Conservation (phyloP, 2,888 invertebrate species). For the Lacanobia oleracea region DNA sequence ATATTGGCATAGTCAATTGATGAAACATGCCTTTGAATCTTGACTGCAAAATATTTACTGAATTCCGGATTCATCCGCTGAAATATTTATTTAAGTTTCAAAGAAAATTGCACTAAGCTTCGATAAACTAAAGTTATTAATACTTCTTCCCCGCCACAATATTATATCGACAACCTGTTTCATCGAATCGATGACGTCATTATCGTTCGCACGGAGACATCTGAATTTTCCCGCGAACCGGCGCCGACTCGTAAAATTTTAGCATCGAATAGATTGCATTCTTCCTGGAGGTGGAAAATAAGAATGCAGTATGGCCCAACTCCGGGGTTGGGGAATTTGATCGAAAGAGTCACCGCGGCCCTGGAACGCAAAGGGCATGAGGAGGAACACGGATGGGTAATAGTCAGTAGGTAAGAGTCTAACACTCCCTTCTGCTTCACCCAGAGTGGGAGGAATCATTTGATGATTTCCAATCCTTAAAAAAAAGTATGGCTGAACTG, state of each 20-base stretch:
- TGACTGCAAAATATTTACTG: too few relatives aligned
- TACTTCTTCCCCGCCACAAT: neutral
- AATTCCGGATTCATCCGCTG: too few relatives aligned
- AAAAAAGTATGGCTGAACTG: neutral
- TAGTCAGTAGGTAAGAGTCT: too few relatives aligned
- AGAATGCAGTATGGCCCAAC: slow-evolving; percentile 5
- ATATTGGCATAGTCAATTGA: too few relatives aligned
- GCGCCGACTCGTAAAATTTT: slow-evolving; percentile 53
- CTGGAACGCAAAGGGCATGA: too few relatives aligned
- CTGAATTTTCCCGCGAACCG: slow-evolving; percentile 40
- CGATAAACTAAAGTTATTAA: neutral
- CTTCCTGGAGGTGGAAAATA: slow-evolving; percentile 32
- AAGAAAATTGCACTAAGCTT: neutral
- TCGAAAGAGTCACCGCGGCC: too few relatives aligned
- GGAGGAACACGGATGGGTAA: too few relatives aligned
- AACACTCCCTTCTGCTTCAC: too few relatives aligned
- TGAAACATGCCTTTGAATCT: too few relatives aligned
- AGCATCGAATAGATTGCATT: slow-evolving; percentile 38
- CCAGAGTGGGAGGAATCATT: too few relatives aligned
- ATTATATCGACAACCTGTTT: slow-evolving; percentile 21
- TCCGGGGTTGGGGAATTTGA: too few relatives aligned
- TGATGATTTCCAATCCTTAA: too few relatives aligned
- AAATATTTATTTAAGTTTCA: neutral
- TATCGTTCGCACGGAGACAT: slow-evolving; percentile 52
- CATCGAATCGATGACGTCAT: slow-evolving; percentile 49